Evolutionary conservation across 2,113 vertebrate genomes (phyloP), one percentile per base, ranked within the genome.

Genomic region (Pipa parva): DNA sequence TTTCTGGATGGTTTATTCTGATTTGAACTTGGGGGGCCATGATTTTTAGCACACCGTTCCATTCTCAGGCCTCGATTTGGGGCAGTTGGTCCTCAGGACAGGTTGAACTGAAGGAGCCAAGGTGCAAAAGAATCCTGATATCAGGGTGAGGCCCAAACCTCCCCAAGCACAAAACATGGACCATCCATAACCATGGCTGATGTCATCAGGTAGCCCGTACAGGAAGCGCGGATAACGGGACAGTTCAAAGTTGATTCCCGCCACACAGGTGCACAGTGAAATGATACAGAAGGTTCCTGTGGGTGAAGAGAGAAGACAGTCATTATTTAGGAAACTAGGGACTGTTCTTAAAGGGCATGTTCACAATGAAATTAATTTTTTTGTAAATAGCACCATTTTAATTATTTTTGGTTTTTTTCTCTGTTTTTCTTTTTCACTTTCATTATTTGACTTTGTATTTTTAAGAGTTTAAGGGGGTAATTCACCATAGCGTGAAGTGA

Each of bases 81-180:
- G 94, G 82, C 82, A 92, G 85, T 93, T 94, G 83, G 95, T 97
- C 81, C 92, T 92, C 78, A 94, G 93, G 77, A 97, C 89, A 56
- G 95, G 94, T 80, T 98, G 95, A 55, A 98, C 91, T 42, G 95
- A 99, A 62, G 96, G 95, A 67, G 95, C 96, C 88, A 98, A 88
- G 58, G 95, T 98, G 87, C 96, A 98, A 90, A 98, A 97, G 91
- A 97, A 97, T 63, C 94, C 94, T 20, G 95, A 92, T 75, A 97
- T 97, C 15, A 98, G 92, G 1, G 95, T 95, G 79, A 97, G 91
- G 74, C 95, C 95, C 58, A 98, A 87, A 72, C 95, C 95, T 2
- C 95, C 95, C 95, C 95, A 98, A 0, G 95, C 95, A 78, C 93
- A 97, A 87, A 97, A 98, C 95, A 98, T 98, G 74, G 95, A 98